Base-by-base conservation (phyloP, 2,797 vertebrate species). In the Sebastes miniatus region DNA sequence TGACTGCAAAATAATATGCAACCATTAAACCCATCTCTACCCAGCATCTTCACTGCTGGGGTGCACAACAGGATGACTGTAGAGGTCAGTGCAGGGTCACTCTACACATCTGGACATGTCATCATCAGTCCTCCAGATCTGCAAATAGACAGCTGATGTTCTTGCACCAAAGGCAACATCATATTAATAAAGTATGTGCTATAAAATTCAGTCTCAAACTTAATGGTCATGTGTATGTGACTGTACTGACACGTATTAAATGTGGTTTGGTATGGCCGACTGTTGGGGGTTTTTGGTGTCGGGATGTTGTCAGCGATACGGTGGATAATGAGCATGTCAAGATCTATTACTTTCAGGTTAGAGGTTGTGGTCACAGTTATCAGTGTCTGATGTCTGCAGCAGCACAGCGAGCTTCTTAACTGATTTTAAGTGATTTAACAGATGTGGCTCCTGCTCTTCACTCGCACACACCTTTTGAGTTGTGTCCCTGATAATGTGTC, bases 61-160 rank as follows among this genome's bases (percentile, higher is more conserved):
- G 61, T 87, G 84, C 87, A 81, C 88, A 88, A 84, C 88, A 79
- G 77, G 85, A 87, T 69, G 83, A 69, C 70, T 56, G 77, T 36
- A 79, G 65, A 83, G 94, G 93, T 95, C 92, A 92, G 67, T 20
- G 31, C 69, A 8, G 63, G 94, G 93, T 95, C 90, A 87, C 16
- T 29, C 61, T 67, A 14, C 89, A 94, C 95, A 96, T 96, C 95
- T 96, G 95, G 90, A 90, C 85, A 89, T 94, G 86, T 88, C 92
- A 95, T 96, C 91, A 95, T 96, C 91, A 95, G 71, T 69, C 54
- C 63, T 66, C 34, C 13, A 74, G 83, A 90, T 88, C 70, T 80
- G 76, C 90, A 90, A 86, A 93, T 89, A 88, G 73, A 79, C 85
- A 61, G 70, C 14, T 80, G 77, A 56, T 83, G 88, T 87, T 72